Evolutionary conservation across 2,888 invertebrate species (phyloP).

Genomic region (Rhamphomyia laevipes): DNA sequence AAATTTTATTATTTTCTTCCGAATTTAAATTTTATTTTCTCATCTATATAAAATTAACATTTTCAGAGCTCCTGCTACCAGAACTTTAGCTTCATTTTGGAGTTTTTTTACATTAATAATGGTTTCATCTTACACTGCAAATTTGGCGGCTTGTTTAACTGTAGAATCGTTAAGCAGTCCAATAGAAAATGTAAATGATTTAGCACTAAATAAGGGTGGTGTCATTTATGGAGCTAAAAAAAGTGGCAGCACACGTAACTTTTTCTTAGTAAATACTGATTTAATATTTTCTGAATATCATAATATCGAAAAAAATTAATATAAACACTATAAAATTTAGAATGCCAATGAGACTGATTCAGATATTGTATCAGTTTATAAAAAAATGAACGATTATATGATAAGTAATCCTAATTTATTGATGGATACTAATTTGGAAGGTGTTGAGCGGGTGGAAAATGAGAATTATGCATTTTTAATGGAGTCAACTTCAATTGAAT

Average conservation of each 20-base stretch:
- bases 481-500: slow-evolving; percentile 70
- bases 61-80: slow-evolving; percentile 55
- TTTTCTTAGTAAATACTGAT: slow-evolving; percentile 48
- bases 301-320: too few species aligned
- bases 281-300: too few species aligned
- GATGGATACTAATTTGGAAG: slow-evolving; percentile 42
- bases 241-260: slow-evolving; percentile 78
- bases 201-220: slow-evolving; percentile 61
- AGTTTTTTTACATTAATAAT: slow-evolving; percentile 78
- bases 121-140: slow-evolving; percentile 76
- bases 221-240: slow-evolving; percentile 78
- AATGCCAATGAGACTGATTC: slow-evolving; percentile 43
- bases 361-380: slow-evolving; percentile 42
- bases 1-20: too few species aligned
- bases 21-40: too few species aligned
- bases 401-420: slow-evolving; percentile 46
- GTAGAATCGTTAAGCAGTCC: slow-evolving; percentile 62
- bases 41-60: too few species aligned
- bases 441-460: slow-evolving; percentile 41
- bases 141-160: slow-evolving; percentile 80
- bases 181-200: slow-evolving; percentile 69
- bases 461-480: slow-evolving; percentile 62
- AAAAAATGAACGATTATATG: slow-evolving; percentile 75
- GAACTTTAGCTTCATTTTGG: slow-evolving; percentile 78
- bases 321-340: too few species aligned